Evolutionary conservation across 2,113 vertebrate genomes (phyloP), one percentile per base, ranked within the genome.

Genomic region (Bostrychus sinensis): DNA sequence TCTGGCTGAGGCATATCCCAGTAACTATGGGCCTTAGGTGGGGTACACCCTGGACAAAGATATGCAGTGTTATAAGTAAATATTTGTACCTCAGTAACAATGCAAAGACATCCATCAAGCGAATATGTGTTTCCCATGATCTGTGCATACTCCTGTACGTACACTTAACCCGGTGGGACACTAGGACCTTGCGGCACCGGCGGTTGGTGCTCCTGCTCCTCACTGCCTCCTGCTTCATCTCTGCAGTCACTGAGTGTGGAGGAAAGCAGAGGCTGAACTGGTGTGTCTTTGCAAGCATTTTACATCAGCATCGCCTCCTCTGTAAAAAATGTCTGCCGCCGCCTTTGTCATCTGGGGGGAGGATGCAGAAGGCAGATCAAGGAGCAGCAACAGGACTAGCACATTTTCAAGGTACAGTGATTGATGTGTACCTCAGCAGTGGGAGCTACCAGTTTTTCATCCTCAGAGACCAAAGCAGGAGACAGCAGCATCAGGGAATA

Each of bases 221-320:
- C 58, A 26, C 80, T 84, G 87, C 83, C 83, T 85, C 78, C 82
- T 85, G 81, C 86, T 91, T 83, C 84, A 85, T 91, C 88, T 90
- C 89, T 90, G 91, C 90, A 89, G 89, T 91, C 87, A 87, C 86
- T 81, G 84, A 86, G 88, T 80, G 82, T 64, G 76, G 71, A 67
- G 66, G 74, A 66, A 60, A 66, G 70, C 73, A 77, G 68, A 67
- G 68, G 66, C 68, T 64, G 86, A 70, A 76, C 74, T 70, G 69
- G 64, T 86, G 70, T 86, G 73, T 67, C 68, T 89, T 71, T 84
- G 78, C 75, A 67, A 84, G 80, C 66, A 78, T 85, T 28, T 78
- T 63, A 70, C 81, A 88, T 84, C 81, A 85, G 75, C 81, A 83
- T 66, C 64, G 32, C 22, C 48, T n/a, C 56, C 36, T n/a, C 53